phyloP scores from a whole-genome alignment of 2,113 vertebrate species.

The Sphyrna mokarran region DNA sequence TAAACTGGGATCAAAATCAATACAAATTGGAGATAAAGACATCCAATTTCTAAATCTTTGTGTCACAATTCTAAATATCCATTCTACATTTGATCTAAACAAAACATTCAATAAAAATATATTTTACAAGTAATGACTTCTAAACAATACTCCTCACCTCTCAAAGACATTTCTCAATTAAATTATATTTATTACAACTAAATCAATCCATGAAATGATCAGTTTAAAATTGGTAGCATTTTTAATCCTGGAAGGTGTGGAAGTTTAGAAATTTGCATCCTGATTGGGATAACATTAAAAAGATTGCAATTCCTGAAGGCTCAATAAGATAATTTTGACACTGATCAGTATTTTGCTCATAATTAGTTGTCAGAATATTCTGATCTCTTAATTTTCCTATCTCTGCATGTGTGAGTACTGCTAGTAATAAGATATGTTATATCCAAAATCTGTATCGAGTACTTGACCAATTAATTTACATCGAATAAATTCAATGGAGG shows the following conservation, averaged over 20 bases:
- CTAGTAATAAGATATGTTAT: not conserved
- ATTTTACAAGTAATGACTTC: not conserved
- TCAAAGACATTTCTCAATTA: not conserved
- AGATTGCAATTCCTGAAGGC: slow-evolving; percentile 1
- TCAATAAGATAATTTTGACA: not conserved
- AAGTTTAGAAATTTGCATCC: not conserved
- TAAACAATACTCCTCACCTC: not conserved
- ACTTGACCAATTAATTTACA: not conserved
- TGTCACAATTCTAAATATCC: not conserved
- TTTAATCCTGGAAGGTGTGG: not conserved
- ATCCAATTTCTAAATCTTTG: not conserved
- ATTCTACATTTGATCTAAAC: not conserved
- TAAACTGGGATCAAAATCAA: not conserved
- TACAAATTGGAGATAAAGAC: not conserved
- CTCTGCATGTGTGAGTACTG: not conserved
- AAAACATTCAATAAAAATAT: not conserved
- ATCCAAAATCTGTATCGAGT: not conserved
- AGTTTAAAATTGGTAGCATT: not conserved
- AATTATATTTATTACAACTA: not conserved
- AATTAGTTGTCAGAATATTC: not conserved
- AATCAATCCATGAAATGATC: not conserved
- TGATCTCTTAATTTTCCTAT: not conserved
- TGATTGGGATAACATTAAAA: not conserved
- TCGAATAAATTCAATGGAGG: not conserved
- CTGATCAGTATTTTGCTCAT: not conserved